Evolutionary conservation across 2,797 vertebrate species (phyloP).

Genomic region (Crocidura indochinensis): DNA sequence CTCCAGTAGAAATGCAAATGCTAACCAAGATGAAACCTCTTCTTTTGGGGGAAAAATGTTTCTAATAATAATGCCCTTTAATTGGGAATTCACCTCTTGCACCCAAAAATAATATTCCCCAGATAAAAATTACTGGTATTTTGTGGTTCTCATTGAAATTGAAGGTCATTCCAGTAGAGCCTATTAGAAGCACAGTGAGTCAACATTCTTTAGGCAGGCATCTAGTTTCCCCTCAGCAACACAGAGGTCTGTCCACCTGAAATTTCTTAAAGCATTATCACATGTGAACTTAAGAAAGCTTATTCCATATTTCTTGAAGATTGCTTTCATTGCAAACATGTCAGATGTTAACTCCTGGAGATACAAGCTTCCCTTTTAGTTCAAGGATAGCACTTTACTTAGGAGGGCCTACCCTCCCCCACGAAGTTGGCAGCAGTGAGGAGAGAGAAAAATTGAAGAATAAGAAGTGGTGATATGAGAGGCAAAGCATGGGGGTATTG

Average conservation of each 20-base stretch:
- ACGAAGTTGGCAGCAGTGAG: conserved; percentile 3
- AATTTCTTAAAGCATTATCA: conserved; percentile 13
- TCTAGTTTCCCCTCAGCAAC: neutral
- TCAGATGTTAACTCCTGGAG: conserved; percentile 9
- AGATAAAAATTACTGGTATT: conserved; percentile 82
- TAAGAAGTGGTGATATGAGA: neutral
- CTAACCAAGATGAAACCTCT: conserved; percentile 66
- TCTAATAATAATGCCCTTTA: conserved; percentile 80
- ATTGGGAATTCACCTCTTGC: conserved; percentile 84
- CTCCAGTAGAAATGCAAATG: conserved; percentile 7
- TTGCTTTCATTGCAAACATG: conserved; percentile 31
- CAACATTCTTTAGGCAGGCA: conserved; percentile 51
- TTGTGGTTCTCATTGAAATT: conserved; percentile 77
- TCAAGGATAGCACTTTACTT: neutral
- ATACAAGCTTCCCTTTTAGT: conserved; percentile 1
- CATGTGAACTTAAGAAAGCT: neutral
- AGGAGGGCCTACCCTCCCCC: neutral
- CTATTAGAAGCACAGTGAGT: conserved; percentile 70
- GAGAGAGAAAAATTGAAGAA: neutral
- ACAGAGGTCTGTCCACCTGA: conserved; percentile 66
- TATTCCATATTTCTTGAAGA: conserved; percentile 7
- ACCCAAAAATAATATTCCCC: conserved; percentile 83
- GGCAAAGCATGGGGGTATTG: no score
- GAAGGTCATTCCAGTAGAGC: conserved; percentile 81
- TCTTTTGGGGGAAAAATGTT: conserved; percentile 42